These are phyloP conservation scores for Labeo rohita DNA, from an alignment of 2,113 vertebrate genomes.

Conservation along the genomic window DNA sequence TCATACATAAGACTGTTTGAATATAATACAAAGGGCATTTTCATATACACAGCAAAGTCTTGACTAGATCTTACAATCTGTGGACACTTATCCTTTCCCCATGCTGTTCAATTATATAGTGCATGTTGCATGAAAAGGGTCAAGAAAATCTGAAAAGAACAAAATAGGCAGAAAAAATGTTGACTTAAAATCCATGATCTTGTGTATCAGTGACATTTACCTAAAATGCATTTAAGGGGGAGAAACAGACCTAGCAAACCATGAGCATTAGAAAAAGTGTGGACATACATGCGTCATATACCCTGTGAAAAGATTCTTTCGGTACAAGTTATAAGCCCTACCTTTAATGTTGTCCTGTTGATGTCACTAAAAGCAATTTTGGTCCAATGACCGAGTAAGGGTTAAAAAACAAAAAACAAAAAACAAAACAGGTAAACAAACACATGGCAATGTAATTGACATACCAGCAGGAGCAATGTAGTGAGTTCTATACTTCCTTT, in stretches of 20 bases:
- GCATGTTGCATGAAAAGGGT: slow-evolving; percentile 97
- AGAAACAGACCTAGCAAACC: slow-evolving; percentile 75
- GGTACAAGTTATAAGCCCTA: slow-evolving; percentile 79
- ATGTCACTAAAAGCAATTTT: slow-evolving; percentile 75
- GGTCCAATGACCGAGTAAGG: slow-evolving; percentile 68
- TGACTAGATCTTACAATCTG: slow-evolving; percentile 99
- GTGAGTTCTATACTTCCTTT: slow-evolving; percentile 85
- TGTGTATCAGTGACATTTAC: slow-evolving; percentile 71
- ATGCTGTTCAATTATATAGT: slow-evolving; percentile 99
- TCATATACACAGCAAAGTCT: slow-evolving; percentile 99
- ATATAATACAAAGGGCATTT: slow-evolving; percentile 99
- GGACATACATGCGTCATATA: slow-evolving; percentile 81
- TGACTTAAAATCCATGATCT: slow-evolving; percentile 75
- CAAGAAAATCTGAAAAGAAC: slow-evolving; percentile 86
- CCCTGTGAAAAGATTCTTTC: slow-evolving; percentile 80
- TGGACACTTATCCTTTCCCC: slow-evolving; percentile 97
- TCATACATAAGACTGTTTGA: slow-evolving; percentile 99
- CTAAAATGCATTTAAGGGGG: slow-evolving; percentile 69
- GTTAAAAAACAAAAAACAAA: slow-evolving; percentile 62
- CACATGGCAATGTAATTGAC: slow-evolving; percentile 78
- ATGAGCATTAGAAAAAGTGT: slow-evolving; percentile 81
- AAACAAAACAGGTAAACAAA: slow-evolving; percentile 76
- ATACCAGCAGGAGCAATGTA: slow-evolving; percentile 83
- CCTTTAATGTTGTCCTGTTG: slow-evolving; percentile 78
- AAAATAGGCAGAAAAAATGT: slow-evolving; percentile 68